These are phyloP conservation scores for Mesorhabditis spiculigera DNA, from an alignment of 2,888 invertebrate genomes.

Conservation along the genomic window DNA sequence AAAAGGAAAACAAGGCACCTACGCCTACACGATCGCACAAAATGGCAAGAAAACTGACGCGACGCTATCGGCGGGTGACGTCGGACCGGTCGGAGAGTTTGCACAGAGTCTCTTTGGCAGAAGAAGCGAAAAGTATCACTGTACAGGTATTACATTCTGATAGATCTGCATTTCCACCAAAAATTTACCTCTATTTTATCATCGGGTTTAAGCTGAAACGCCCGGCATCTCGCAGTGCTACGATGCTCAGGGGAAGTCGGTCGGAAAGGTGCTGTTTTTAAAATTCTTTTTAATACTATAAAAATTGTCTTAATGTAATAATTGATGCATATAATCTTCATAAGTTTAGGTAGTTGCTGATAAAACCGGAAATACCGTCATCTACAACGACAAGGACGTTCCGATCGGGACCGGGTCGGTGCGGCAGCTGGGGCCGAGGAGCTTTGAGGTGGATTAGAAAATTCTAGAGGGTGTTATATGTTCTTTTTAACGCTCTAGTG, in stretches of 20 bases:
- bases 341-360: slow-evolving; percentile 48
- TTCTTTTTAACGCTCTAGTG: background rate
- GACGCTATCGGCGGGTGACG: slow-evolving; percentile 44
- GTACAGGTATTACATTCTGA: slow-evolving; percentile 35
- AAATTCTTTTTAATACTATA: background rate
- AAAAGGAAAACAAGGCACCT: slow-evolving; percentile 48
- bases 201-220: slow-evolving; percentile 40
- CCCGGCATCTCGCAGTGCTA: slow-evolving; percentile 58
- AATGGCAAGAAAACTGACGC: slow-evolving; percentile 53
- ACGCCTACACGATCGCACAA: slow-evolving; percentile 54
- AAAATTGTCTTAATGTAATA: background rate
- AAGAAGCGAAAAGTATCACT: slow-evolving; percentile 53
- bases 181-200: slow-evolving; percentile 1
- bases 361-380: slow-evolving; percentile 56
- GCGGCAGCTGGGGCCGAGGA: slow-evolving; percentile 41
- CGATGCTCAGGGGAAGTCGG: slow-evolving; percentile 54
- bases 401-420: slow-evolving; percentile 57
- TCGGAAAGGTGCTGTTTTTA: slow-evolving; percentile 38
- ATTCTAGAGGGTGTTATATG: background rate
- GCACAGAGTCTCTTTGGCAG: slow-evolving; percentile 51
- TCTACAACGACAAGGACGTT: slow-evolving; percentile 57
- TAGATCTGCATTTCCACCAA: background rate
- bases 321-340: background rate
- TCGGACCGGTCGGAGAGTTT: slow-evolving; percentile 38
- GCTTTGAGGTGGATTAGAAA: slow-evolving; percentile 41